Evolutionary conservation across 1,140 invertebrate genomes (phyloP), one percentile per base, ranked within the genome.

Genomic region (Mactra quadrangularis): DNA sequence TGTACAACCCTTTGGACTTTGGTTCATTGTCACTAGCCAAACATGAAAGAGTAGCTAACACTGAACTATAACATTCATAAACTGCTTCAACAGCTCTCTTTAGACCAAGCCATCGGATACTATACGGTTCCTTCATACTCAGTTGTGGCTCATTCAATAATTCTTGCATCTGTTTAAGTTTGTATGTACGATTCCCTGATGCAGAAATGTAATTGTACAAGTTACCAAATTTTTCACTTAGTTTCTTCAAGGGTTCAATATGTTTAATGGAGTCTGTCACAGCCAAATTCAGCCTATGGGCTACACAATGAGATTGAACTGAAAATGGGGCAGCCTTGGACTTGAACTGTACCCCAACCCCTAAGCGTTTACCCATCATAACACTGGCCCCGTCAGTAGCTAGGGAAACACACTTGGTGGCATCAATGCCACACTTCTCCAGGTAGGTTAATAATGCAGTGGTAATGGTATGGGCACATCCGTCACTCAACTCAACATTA

Each of bases 251-350:
- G 27, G 45, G 6, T 25, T 70, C 2, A 64, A 64, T 55, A 9
- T 77, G 64, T 29, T 59, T 60, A 3, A 77, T 77, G 13, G 75
- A 45, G 38, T 77, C 57, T 19, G 75, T 77, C 11, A 62, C 13
- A 22, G 75, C 75, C 19, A 77, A n/a, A 77, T 77, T 77, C 0
- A 77, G 41, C 31, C 47, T 29, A 41, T 77, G 75, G 3, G 75
- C 59, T n/a, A 77, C 64, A 35, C 75, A 77, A 33, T 77, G 59
- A 50, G 45, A 45, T 66, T 77, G 60, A 22, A 31, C 25, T 22
- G 33, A 15, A 53, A 64, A 77, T 33, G 75, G 57, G 17, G n/a
- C 29, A 77, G 50, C 64, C n/a, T 59, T 77, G 7, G 59, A 11
- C 31, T 66, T 47, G 0, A 64, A 25, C 31, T 77, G 57, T 6